phyloP scores from a whole-genome alignment of 2,113 vertebrate genomes.

The Chamaetylas fuelleborni region DNA sequence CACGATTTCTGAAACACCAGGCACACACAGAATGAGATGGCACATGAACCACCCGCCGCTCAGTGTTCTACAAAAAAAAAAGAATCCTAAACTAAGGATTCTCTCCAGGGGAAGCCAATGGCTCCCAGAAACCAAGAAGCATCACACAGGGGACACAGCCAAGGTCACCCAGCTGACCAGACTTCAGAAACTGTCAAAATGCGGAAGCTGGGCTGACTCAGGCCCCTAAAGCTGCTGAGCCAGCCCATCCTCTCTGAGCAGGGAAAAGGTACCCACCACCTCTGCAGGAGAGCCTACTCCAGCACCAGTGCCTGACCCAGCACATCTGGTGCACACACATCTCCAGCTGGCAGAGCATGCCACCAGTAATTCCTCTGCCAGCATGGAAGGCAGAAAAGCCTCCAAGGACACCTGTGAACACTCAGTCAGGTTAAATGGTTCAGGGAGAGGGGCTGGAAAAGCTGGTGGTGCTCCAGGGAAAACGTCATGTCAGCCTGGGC shows the following conservation, averaged over 20 bases:
- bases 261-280: background rate
- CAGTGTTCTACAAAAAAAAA: background rate
- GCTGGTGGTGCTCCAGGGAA: rapidly evolving
- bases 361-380: background rate
- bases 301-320: background rate
- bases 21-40: rapidly evolving
- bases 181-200: background rate
- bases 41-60: rapidly evolving
- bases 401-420: background rate
- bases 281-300: background rate
- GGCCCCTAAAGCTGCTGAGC: background rate
- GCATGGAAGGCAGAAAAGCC: background rate
- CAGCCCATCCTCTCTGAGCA: background rate
- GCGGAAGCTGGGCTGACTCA: background rate
- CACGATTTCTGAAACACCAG: rapidly evolving
- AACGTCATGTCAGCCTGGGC: rapidly evolving
- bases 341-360: background rate
- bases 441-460: background rate
- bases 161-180: background rate
- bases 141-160: background rate
- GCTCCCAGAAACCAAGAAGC: background rate
- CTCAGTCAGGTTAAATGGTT: background rate
- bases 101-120: background rate
- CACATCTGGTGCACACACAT: background rate
- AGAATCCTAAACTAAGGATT: background rate